These are phyloP conservation scores for Tachysurus fulvidraco DNA, from an alignment of 2,113 vertebrate genomes.

Conservation along the genomic window DNA sequence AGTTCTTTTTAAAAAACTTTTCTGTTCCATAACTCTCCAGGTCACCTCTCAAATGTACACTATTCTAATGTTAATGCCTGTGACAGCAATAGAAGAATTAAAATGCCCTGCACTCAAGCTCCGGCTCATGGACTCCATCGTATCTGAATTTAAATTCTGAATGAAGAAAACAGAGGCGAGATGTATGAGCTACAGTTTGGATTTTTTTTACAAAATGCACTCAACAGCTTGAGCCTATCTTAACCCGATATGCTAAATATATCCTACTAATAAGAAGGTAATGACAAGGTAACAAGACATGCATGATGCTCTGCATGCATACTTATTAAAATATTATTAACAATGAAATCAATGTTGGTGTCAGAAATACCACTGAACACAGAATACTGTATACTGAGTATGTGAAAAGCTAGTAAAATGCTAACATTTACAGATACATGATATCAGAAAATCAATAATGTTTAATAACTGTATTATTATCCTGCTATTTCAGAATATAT, in stretches of 20 bases:
- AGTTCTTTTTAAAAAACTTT: constrained; percentile 15
- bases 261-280: neutral
- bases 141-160: neutral
- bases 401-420: neutral
- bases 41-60: neutral
- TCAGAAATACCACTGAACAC: neutral
- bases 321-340: neutral
- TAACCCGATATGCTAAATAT: neutral
- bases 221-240: neutral
- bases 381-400: neutral
- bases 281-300: neutral
- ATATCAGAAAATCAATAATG: neutral
- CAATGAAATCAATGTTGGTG: neutral
- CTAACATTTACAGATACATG: neutral
- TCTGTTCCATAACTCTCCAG: neutral
- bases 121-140: neutral
- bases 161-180: neutral
- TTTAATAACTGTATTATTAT: neutral
- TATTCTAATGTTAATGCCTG: neutral
- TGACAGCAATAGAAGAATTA: neutral
- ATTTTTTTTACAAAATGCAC: neutral
- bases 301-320: neutral
- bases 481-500: neutral
- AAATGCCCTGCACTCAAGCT: neutral
- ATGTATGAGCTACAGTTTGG: neutral